Evolutionary conservation across 2,797 vertebrate genomes (phyloP), one percentile per base, ranked within the genome.

Genomic region (Sebastes matsubarae): DNA sequence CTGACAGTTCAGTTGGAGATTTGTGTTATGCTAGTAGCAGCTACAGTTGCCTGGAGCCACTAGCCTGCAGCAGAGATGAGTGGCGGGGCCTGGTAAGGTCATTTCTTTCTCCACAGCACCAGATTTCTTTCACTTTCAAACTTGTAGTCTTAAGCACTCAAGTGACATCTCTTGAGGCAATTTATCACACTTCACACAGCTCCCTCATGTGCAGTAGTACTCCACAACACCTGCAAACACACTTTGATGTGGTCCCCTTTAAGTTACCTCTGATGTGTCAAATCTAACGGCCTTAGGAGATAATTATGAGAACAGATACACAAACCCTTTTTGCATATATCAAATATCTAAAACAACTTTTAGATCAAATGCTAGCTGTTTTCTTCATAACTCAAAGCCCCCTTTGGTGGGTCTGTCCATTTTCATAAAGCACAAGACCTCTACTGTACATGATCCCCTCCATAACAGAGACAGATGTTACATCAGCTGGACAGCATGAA

Each of bases 391-490:
- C 14, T 70, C 22, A 16, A n/a, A 57, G 20, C 13, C 3, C 12
- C 14, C 30, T 54, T 34, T 16, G 3, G 14, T 34, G n/a, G 6
- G 5, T 29, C 6, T 70, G 16, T 34, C 13, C 14, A 3, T 14
- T 38, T 1, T 73, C 9, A 50, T 14, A 36, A 16, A 52, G 8
- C 66, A 36, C 59, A 6, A n/a, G 22, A 50, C 30, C 34, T 5
- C 50, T 36, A 50, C 46, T 50, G 46, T 0, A 11, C 61, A 42
- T 29, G 27, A 58, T 14, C 2, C 1, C 13, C 34, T 63, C 14
- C 24, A 24, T 55, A 71, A 50, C 6, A 52, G 20, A 22, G 24
- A 61, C 60, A 87, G 42, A 68, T 84, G 72, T 70, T 78, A 25
- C 68, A 78, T 60, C 58, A 81, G 32, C 60, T 58, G 61, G 36